A percentile compares a stretch with the other conserved stretches of the same genome.
Evolutionary conservation across 1,140 invertebrate species (phyloP).

Genomic region (Conopomorpha cramerella): DNA sequence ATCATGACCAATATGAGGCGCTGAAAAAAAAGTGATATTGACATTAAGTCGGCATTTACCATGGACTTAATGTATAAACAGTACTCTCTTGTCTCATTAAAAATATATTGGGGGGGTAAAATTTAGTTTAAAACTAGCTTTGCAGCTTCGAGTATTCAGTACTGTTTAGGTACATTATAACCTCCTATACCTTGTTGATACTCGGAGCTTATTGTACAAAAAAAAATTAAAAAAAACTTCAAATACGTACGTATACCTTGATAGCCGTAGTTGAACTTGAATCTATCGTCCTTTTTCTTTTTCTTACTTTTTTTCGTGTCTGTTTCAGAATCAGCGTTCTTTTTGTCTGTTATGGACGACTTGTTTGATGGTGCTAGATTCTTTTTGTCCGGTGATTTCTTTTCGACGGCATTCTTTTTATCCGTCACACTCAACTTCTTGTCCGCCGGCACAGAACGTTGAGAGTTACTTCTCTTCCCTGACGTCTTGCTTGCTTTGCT

Average conservation of each 20-base stretch:
- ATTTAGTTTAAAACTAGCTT: no score
- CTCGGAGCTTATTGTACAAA: no score
- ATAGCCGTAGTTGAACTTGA: conserved; percentile 47
- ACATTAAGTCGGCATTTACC: background rate
- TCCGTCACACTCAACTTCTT: background rate
- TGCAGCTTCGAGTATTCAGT: no score
- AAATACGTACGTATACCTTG: conserved; percentile 52
- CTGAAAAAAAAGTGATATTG: no score
- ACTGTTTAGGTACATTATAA: no score
- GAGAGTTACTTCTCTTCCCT: background rate
- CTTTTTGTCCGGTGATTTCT: background rate
- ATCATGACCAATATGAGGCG: conserved; percentile 42
- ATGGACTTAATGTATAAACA: background rate
- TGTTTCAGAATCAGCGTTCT: conserved; percentile 34
- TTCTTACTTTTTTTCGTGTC: conserved; percentile 26
- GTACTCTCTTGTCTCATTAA: background rate
- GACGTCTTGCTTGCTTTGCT: conserved; percentile 16
- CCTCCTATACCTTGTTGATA: no score
- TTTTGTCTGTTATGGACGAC: conserved; percentile 6
- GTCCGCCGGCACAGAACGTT: background rate
- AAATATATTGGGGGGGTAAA: conserved; percentile 1
- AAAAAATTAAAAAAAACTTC: conserved; percentile 7
- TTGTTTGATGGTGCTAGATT: background rate
- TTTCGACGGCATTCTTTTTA: background rate
- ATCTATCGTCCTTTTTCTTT: conserved; percentile 32